Evolutionary conservation across 2,797 vertebrate genomes (phyloP), one percentile per base, ranked within the genome.

Genomic region (Champsocephalus gunnari): DNA sequence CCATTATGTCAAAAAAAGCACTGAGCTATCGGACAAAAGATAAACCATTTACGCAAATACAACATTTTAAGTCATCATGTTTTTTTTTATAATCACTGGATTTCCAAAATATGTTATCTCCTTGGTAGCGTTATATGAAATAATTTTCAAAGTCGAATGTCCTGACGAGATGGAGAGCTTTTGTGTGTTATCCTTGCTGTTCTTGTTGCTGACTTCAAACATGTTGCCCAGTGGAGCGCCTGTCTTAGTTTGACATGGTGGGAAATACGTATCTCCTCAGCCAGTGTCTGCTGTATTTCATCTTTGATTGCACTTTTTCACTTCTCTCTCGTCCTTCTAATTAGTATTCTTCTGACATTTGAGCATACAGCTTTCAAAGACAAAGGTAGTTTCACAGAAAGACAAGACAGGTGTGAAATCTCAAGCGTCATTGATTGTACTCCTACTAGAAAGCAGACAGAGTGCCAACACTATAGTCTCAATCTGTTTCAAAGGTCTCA

Each of bases 331-430:
- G 57, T 44, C 19, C 5, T n/a, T 59, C 56, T 83, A 70, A 85
- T 83, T 87, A 49, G 32, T 64, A 87, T 83, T 83, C 75, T 54
- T 67, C 70, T 70, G 66, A 68, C 47, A 65, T 41, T 63, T 47
- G 21, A 66, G 50, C 4, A 4, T 1, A 14, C 21, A 61, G 71
- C 66, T 68, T 73, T 78, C 54, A 73, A 76, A 77, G 56, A 55
- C 54, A 58, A 47, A 62, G 45, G 38, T 21, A 54, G 17, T 48
- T 51, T 66, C 58, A 66, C 43, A 59, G 44, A 68, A 75, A 75
- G 13, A 59, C 24, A 8, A 57, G 55, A 53, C 56, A 71, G 70
- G 41, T 77, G 58, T 68, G 34, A 63, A 70, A 45, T 49, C 28
- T 54, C 32, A 61, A 59, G 66, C 6, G 12, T 43, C 49, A 21